Evolutionary conservation across 2,888 invertebrate genomes (phyloP).

Genomic region (Metopia argyrocephala): DNA sequence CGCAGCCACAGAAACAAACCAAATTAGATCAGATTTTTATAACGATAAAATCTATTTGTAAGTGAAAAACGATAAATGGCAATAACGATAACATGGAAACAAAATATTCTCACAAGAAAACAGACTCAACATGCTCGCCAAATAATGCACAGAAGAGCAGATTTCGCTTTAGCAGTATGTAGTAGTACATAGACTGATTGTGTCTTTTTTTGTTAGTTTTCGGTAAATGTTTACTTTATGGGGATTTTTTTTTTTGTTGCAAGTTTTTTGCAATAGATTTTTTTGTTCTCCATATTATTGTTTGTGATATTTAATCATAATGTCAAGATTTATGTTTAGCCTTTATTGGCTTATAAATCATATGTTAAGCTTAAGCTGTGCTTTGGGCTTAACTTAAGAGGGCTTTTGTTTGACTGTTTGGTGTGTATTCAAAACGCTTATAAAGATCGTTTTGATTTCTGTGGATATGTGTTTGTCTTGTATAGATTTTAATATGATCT

Average conservation of each 20-base stretch:
- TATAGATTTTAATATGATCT: constrained; percentile 48
- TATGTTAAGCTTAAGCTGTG: constrained; percentile 27
- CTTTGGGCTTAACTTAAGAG: constrained; percentile 29
- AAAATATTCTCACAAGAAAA: background rate
- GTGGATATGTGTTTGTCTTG: constrained; percentile 28
- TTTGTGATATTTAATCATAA: constrained; percentile 63
- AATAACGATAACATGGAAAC: background rate
- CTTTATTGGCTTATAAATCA: constrained; percentile 64
- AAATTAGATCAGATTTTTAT: constrained; percentile 58
- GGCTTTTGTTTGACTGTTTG: background rate
- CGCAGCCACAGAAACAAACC: background rate
- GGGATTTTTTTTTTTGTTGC: background rate
- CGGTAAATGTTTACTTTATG: constrained; percentile 28
- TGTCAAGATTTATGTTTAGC: constrained; percentile 64
- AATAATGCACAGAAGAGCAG: background rate
- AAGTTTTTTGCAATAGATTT: background rate
- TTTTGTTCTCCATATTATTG: constrained; percentile 28
- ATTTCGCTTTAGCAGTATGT: background rate
- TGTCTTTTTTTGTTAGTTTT: background rate
- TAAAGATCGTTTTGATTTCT: constrained; percentile 36
- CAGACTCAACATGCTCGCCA: background rate
- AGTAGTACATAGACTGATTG: too few relatives aligned
- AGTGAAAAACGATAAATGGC: background rate
- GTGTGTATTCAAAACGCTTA: constrained; percentile 26
- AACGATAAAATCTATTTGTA: constrained; percentile 50